These are phyloP conservation scores for Trogon melanurus DNA, from an alignment of 2,113 vertebrate species.

Conservation along the genomic window DNA sequence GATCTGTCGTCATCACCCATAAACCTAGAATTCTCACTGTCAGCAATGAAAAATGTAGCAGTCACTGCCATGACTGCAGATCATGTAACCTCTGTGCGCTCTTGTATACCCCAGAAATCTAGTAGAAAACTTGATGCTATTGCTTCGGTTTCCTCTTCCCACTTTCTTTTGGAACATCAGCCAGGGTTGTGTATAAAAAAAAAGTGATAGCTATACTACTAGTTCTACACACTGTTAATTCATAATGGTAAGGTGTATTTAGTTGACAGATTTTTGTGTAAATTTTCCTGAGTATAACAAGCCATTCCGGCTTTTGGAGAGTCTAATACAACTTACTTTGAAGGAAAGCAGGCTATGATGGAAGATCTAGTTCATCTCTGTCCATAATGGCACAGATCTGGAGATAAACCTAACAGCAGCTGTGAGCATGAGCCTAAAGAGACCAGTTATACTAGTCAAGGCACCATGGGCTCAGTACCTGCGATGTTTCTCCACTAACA, in stretches of 20 bases:
- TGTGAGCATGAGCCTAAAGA: not conserved
- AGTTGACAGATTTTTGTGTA: not conserved
- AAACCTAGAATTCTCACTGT: not conserved
- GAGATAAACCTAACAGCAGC: not conserved
- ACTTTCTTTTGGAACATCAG: not conserved
- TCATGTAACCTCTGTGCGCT: not conserved
- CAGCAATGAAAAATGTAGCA: not conserved
- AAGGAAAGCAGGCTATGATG: not conserved
- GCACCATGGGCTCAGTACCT: not conserved
- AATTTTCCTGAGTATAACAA: not conserved
- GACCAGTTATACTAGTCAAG: not conserved
- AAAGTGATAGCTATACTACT: not conserved
- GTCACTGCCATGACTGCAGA: not conserved
- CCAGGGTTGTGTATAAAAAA: not conserved
- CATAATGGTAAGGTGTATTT: not conserved
- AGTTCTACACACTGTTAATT: not conserved
- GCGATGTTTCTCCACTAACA: not conserved
- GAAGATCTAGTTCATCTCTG: not conserved
- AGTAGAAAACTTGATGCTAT: not conserved
- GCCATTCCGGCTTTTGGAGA: not conserved
- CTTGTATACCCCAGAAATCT: not conserved
- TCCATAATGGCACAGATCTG: not conserved
- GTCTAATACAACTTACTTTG: not conserved
- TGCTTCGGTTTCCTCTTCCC: not conserved
- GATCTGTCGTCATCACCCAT: not conserved